Conservation (phyloP, 1,140 invertebrate genomes). For the Trachymyrmex septentrionalis region DNA sequence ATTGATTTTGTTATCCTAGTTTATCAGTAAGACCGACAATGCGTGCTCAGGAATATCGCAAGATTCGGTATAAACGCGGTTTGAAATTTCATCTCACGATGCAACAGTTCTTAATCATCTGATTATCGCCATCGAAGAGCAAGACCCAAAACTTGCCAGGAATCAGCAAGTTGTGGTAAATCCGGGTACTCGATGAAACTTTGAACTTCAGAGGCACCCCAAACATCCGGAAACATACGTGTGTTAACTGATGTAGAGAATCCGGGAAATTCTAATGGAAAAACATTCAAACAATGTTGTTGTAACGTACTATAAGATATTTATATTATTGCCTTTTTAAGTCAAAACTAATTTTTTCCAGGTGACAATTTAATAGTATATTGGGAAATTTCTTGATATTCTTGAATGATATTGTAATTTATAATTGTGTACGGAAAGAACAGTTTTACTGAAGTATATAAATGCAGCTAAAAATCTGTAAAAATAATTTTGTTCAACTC, state of each 20-base stretch:
- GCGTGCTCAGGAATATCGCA: neutral
- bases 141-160: slow-evolving; percentile 30
- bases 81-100: slow-evolving; percentile 21
- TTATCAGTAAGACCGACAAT: neutral
- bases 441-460: too few species aligned
- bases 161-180: slow-evolving; percentile 43
- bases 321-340: neutral
- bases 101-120: slow-evolving; percentile 34
- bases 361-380: neutral
- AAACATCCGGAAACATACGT: slow-evolving; percentile 53
- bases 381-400: too few species aligned
- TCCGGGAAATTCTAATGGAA: slow-evolving; percentile 5
- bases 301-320: neutral
- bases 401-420: too few species aligned
- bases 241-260: slow-evolving; percentile 4
- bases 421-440: too few species aligned
- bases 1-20: neutral
- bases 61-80: neutral
- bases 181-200: slow-evolving; percentile 41
- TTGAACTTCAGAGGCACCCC: slow-evolving; percentile 34
- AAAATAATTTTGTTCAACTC: too few species aligned
- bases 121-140: slow-evolving; percentile 26
- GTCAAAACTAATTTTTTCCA: neutral
- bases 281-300: slow-evolving; percentile 14
- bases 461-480: too few species aligned